These are phyloP conservation scores for Syngnathus scovelli DNA, from an alignment of 2,113 vertebrate genomes.

Conservation along the genomic window DNA sequence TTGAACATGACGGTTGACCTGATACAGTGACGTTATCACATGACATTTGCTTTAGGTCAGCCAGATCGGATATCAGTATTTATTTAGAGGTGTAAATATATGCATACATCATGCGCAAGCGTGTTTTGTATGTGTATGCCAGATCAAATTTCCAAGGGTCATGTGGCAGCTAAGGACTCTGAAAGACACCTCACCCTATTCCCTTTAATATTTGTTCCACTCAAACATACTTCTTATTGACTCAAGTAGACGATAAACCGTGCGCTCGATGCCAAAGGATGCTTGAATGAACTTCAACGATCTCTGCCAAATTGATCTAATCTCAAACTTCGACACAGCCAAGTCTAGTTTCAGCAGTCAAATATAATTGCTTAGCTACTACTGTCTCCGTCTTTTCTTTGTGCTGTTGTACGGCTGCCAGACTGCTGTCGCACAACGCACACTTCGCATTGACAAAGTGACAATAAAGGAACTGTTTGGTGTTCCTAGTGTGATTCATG, in stretches of 20 bases:
- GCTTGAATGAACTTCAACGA: constrained; percentile 15
- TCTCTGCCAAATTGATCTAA: constrained; percentile 39
- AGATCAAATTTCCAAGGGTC: constrained; percentile 7
- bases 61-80: constrained; percentile 31
- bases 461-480: not conserved
- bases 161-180: constrained; percentile 12
- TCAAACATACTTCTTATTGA: constrained; percentile 1
- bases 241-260: constrained; percentile 11
- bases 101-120: not conserved
- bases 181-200: constrained; percentile 3
- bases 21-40: constrained; percentile 21
- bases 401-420: constrained; percentile 1
- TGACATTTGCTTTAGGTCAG: constrained; percentile 17
- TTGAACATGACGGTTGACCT: not conserved
- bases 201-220: not conserved
- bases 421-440: not conserved
- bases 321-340: constrained; percentile 10
- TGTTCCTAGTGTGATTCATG: not conserved
- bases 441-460: not conserved
- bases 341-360: constrained; percentile 14
- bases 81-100: constrained; percentile 6
- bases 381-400: not conserved
- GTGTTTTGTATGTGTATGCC: constrained; percentile 7
- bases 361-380: constrained; percentile 4
- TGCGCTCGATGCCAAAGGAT: not conserved